Evolutionary conservation across 1,140 invertebrate species (phyloP).

Genomic region (Drosophila pachea): DNA sequence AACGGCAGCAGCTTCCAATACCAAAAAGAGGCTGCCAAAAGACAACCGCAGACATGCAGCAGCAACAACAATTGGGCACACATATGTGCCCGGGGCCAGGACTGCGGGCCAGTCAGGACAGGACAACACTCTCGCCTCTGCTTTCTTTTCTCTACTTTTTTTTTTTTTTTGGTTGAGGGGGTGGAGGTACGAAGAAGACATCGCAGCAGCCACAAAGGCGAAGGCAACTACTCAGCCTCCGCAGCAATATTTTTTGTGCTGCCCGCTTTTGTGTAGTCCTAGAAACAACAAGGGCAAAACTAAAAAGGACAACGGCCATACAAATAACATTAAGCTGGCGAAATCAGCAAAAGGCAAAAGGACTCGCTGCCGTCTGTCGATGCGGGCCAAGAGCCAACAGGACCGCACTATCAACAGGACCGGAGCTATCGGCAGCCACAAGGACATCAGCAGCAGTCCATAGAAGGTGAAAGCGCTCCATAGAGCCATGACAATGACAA

Average conservation of each 20-base stretch:
- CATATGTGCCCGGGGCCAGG: conserved; percentile 51
- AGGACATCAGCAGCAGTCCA: conserved; percentile 50
- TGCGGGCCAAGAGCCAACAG: conserved; percentile 44
- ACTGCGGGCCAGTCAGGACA: conserved; percentile 35
- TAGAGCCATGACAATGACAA: conserved; percentile 74
- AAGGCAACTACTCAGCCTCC: conserved; percentile 31
- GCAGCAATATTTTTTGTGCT: conserved; percentile 6
- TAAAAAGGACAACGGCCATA: conserved; percentile 76
- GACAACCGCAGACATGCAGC: conserved; percentile 71
- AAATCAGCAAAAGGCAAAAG: conserved; percentile 64
- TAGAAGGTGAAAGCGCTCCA: conserved; percentile 69
- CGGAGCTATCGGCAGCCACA: conserved; percentile 39
- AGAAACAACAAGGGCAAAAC: conserved; percentile 70
- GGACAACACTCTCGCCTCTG: conserved; percentile 62
- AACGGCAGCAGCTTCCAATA: conserved; percentile 10
- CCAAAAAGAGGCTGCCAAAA: conserved; percentile 62
- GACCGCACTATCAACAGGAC: conserved; percentile 30
- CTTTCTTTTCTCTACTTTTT: conserved; percentile 40
- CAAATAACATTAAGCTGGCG: conserved; percentile 74
- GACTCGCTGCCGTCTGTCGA: conserved; percentile 42
- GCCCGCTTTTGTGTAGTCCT: conserved; percentile 47
- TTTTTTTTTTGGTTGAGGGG: background rate
- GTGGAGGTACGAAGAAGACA: conserved; percentile 63
- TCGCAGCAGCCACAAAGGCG: conserved; percentile 64
- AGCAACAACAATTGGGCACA: conserved; percentile 42